Percentiles rank a stretch among this genome's conserved stretches.
phyloP scores from a whole-genome alignment of 1,140 invertebrate genomes.

The Heliconius nattereri region DNA sequence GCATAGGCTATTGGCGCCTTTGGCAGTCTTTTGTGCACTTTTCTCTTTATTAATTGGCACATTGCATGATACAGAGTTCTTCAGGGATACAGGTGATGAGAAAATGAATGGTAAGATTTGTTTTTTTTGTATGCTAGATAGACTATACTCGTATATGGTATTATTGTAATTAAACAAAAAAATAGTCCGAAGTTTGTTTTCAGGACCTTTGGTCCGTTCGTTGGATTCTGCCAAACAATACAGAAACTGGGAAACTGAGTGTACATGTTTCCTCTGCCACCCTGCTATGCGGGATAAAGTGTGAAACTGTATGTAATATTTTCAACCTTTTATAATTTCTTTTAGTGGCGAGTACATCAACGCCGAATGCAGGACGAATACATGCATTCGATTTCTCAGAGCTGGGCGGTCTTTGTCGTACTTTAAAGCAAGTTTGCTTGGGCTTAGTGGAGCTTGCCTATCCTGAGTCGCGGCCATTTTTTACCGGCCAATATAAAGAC shows the following conservation, averaged over 20 bases:
- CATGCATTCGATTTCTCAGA: constrained; percentile 85
- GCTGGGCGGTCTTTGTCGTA: constrained; percentile 85
- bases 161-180: background rate
- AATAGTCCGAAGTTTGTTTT: no score
- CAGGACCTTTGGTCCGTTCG: no score
- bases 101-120: constrained; percentile 54
- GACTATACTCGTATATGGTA: background rate
- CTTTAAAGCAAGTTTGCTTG: constrained; percentile 90
- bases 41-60: constrained; percentile 92
- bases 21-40: constrained; percentile 93
- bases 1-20: constrained; percentile 88
- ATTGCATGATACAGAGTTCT: constrained; percentile 93
- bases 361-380: constrained; percentile 50
- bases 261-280: no score
- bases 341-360: constrained; percentile 41
- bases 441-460: constrained; percentile 95
- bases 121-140: background rate
- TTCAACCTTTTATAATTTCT: background rate
- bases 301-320: background rate
- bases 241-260: no score
- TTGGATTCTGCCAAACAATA: no score
- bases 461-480: constrained; percentile 86
- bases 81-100: constrained; percentile 77
- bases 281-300: no score
- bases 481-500: constrained; percentile 54